phyloP scores from a whole-genome alignment of 2,888 invertebrate genomes.

The Trachelus stipa region DNA sequence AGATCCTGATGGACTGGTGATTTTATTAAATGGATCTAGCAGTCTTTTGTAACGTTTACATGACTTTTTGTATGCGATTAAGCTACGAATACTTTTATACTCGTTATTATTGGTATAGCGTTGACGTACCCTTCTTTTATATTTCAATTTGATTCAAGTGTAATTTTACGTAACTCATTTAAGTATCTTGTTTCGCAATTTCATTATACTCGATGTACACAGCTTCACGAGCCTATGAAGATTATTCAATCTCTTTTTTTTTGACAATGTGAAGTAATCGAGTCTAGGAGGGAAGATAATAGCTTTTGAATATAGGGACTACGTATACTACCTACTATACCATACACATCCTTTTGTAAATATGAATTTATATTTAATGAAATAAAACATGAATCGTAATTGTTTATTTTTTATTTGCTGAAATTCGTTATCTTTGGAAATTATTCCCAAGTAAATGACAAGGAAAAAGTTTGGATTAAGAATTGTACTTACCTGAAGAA shows the following conservation, averaged over 20 bases:
- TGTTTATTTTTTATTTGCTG: neutral
- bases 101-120: neutral
- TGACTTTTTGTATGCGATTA: conserved; percentile 18
- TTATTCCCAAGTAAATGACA: neutral
- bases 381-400: conserved; percentile 37
- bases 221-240: neutral
- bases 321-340: neutral
- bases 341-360: conserved; percentile 39
- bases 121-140: neutral
- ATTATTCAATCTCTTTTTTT: neutral
- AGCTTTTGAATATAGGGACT: neutral
- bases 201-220: neutral
- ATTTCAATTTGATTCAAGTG: neutral
- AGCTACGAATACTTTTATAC: neutral
- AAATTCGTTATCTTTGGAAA: no score
- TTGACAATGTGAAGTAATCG: neutral
- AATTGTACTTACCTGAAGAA: neutral
- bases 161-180: neutral
- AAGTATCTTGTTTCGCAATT: neutral
- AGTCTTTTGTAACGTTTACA: conserved; percentile 16
- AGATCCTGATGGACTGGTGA: neutral
- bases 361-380: conserved; percentile 42
- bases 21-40: conserved; percentile 7
- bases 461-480: neutral
- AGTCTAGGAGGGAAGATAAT: neutral